Conservation (phyloP, 2,797 vertebrate genomes). For the Oryzias dopingdopingensis region DNA sequence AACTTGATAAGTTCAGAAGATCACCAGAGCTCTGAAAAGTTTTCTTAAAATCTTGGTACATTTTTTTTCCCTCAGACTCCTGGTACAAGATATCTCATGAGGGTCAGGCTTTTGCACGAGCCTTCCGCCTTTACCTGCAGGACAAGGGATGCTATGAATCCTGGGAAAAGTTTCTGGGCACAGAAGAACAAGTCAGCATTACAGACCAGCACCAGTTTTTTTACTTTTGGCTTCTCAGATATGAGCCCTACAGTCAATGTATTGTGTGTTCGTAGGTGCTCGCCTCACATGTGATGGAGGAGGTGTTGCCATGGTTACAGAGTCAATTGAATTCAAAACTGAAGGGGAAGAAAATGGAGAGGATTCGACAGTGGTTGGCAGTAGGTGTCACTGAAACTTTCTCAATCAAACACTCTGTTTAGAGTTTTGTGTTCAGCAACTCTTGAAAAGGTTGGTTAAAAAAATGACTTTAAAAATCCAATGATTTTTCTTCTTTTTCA, state of each 20-base stretch:
- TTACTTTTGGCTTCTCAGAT: background rate
- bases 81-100: constrained; percentile 72
- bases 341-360: constrained; percentile 87
- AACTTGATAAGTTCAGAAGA: background rate
- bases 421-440: background rate
- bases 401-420: background rate
- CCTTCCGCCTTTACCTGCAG: constrained; percentile 86
- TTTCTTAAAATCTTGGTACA: background rate
- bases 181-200: constrained; percentile 81
- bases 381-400: constrained; percentile 69
- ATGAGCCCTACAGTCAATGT: background rate
- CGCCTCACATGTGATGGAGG: constrained; percentile 89
- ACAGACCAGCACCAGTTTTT: background rate
- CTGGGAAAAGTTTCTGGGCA: constrained; percentile 85
- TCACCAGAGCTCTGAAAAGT: background rate
- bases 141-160: constrained; percentile 87
- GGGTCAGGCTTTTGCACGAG: constrained; percentile 81
- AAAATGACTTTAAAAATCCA: too few species aligned
- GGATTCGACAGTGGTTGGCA: constrained; percentile 84
- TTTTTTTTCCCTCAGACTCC: constrained; percentile 47
- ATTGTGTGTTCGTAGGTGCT: constrained; percentile 75
- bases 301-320: constrained; percentile 87
- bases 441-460: background rate
- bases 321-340: constrained; percentile 85
- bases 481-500: too few species aligned